These are phyloP conservation scores for Drosophila buzzatii DNA, from an alignment of 2,888 invertebrate genomes.

Conservation along the genomic window DNA sequence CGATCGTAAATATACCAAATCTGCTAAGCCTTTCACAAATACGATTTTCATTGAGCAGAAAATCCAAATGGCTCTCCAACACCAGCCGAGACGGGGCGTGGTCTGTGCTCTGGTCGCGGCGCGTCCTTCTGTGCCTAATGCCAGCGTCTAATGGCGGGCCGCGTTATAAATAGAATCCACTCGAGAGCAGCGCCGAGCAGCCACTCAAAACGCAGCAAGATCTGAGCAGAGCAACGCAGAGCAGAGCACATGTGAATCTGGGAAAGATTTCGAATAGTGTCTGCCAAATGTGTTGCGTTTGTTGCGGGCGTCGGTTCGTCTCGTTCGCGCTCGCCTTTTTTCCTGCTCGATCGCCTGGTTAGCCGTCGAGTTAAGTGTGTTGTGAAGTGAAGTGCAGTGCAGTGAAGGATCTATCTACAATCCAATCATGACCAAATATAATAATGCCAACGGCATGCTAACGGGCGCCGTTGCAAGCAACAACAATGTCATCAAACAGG, in stretches of 20 bases:
- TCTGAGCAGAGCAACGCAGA: conserved; percentile 22
- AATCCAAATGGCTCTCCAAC: conserved; percentile 24
- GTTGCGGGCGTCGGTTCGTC: conserved; percentile 70
- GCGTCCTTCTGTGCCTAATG: conserved; percentile 70
- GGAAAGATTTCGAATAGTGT: conserved; percentile 58
- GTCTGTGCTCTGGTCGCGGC: conserved; percentile 34
- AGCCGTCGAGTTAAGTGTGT: not conserved
- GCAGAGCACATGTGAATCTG: conserved; percentile 48
- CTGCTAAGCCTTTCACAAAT: conserved; percentile 68
- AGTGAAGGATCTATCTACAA: conserved; percentile 15
- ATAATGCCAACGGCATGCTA: conserved; percentile 55
- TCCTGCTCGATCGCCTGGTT: no score
- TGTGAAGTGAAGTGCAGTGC: conserved; percentile 19
- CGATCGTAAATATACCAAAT: conserved; percentile 51
- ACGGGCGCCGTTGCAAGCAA: conserved; percentile 11
- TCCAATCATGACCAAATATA: conserved; percentile 74
- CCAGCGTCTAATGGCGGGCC: conserved; percentile 70
- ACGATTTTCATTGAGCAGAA: conserved; percentile 59
- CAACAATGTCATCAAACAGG: conserved; percentile 66
- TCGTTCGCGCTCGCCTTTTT: conserved; percentile 24
- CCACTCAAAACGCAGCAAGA: conserved; percentile 76
- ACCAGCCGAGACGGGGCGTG: conserved; percentile 55
- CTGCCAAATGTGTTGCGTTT: conserved; percentile 82
- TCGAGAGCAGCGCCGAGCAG: conserved; percentile 65
- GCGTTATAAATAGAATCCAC: conserved; percentile 81